A percentile compares a stretch with the other conserved stretches of the same genome.
These are phyloP conservation scores for Columbina picui DNA, from an alignment of 2,113 vertebrate genomes.

Conservation along the genomic window DNA sequence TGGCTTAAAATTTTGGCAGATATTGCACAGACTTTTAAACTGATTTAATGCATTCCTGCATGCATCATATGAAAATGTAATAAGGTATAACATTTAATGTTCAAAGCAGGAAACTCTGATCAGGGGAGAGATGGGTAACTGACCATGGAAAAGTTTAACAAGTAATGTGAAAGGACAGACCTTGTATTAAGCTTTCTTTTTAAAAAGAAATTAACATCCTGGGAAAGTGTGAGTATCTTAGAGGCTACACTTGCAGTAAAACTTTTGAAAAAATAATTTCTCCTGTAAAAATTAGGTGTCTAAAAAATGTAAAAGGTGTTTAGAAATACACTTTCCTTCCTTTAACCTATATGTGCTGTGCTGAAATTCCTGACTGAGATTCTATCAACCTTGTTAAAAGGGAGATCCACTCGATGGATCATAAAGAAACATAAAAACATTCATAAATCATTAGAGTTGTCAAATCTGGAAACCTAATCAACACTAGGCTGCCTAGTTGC, in stretches of 20 bases:
- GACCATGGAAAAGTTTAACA: not conserved
- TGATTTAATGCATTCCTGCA: not conserved
- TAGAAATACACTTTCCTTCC: not conserved
- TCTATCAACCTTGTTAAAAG: rapidly evolving
- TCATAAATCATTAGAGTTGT: not conserved
- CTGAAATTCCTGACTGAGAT: not conserved
- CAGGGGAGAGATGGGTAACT: not conserved
- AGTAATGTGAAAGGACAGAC: not conserved
- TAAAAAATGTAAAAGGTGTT: not conserved
- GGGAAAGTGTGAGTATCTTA: rapidly evolving
- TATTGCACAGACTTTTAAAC: not conserved
- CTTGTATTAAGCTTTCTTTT: not conserved
- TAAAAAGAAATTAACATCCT: not conserved
- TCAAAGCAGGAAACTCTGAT: not conserved
- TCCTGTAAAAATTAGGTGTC: not conserved
- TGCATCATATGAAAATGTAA: not conserved
- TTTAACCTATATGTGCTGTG: rapidly evolving
- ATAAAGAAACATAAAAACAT: not conserved
- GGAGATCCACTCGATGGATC: not conserved
- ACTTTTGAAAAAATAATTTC: not conserved
- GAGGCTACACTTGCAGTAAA: not conserved
- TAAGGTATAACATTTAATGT: not conserved
- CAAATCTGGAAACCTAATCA: not conserved
- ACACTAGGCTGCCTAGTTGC: not conserved
- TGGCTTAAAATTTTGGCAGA: not conserved